Conservation (phyloP, 2,797 vertebrate species). For the Pogonophryne albipinna region DNA sequence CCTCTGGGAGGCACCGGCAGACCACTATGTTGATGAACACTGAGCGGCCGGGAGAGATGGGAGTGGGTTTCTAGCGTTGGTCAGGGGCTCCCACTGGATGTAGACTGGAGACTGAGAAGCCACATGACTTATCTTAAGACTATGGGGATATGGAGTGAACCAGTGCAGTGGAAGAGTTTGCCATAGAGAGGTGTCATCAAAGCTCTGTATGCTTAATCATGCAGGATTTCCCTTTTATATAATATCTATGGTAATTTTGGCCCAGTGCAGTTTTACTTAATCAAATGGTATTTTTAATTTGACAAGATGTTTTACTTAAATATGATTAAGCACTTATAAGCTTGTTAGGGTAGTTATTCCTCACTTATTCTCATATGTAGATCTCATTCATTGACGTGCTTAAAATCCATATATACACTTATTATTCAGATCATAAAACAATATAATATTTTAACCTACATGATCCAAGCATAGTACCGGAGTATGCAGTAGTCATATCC, state of each 20-base stretch:
- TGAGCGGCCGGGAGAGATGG: constrained; percentile 36
- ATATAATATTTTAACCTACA: not conserved
- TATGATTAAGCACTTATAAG: not conserved
- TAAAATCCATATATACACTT: not conserved
- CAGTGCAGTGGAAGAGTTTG: constrained; percentile 21
- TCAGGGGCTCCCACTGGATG: constrained; percentile 40
- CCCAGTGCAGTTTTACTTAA: not conserved
- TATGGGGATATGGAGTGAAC: constrained; percentile 11
- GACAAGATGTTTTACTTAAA: no score
- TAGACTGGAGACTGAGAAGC: constrained; percentile 13
- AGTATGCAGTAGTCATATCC: not conserved
- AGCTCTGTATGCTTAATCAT: not conserved
- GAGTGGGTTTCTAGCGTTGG: constrained; percentile 39
- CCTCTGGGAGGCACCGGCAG: constrained; percentile 53
- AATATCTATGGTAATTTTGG: no score
- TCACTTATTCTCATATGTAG: not conserved
- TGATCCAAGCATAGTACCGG: not conserved
- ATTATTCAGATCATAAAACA: not conserved
- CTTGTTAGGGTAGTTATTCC: not conserved
- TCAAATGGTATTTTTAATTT: no score
- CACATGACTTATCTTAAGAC: constrained; percentile 22
- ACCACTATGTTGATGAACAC: constrained; percentile 36
- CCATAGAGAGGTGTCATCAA: not conserved
- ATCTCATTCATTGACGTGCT: not conserved
- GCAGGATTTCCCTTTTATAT: not conserved